These are phyloP conservation scores for Paedocypris sp. DNA, from an alignment of 2,113 vertebrate genomes.

Conservation along the genomic window DNA sequence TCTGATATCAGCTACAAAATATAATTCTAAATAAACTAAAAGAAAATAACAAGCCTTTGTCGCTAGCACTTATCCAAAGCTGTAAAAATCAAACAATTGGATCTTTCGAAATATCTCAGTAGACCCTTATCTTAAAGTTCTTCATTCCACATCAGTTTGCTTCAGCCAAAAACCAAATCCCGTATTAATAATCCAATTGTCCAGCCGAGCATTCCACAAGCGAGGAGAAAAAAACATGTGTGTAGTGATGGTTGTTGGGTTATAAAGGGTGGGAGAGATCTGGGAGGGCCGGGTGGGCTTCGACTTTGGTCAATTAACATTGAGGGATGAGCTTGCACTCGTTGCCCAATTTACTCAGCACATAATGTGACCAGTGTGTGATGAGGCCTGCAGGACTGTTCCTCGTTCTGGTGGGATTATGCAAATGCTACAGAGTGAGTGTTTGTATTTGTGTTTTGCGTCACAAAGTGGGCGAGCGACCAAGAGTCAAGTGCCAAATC, in stretches of 20 bases:
- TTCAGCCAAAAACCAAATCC: neutral
- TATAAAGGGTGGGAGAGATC: conserved; percentile 56
- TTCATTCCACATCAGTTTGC: neutral
- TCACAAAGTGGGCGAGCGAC: neutral
- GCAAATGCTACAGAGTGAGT: conserved; percentile 1
- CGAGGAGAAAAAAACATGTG: conserved; percentile 36
- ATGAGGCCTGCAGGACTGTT: neutral
- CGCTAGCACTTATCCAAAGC: no score
- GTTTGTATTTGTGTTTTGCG: conserved; percentile 11
- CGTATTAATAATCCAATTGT: conserved; percentile 3
- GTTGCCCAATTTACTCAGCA: conserved; percentile 34
- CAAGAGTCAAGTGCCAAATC: conserved; percentile 13
- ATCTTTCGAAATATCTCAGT: neutral
- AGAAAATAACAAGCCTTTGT: no score
- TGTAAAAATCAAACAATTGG: no score
- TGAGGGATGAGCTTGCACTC: conserved; percentile 36
- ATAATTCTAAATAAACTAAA: no score
- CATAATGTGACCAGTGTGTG: conserved; percentile 29
- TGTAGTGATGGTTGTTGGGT: conserved; percentile 46
- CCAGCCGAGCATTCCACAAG: conserved; percentile 29
- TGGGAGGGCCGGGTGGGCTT: conserved; percentile 29
- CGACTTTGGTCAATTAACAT: conserved; percentile 31
- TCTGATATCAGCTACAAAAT: no score
- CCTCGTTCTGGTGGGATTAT: neutral
- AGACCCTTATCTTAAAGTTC: neutral